Conservation (phyloP, 2,888 invertebrate genomes). For the Sinodicranocentrus sp. region DNA sequence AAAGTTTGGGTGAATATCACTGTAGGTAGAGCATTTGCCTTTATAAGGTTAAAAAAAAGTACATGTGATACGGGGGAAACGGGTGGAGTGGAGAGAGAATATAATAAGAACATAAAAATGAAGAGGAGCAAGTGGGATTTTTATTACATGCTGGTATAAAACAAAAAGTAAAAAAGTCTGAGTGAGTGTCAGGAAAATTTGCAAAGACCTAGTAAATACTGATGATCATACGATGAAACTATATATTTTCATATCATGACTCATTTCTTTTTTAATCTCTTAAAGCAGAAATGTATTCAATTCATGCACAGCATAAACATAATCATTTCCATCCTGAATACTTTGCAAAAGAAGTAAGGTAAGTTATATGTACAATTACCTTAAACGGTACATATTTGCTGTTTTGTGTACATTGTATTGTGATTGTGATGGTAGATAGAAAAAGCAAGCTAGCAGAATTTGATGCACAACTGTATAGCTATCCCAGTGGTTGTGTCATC, state of each 20-base stretch:
- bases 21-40: constrained; percentile 6
- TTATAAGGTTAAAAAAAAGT: constrained; percentile 8
- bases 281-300: constrained; percentile 14
- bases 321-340: background rate
- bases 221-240: background rate
- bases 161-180: too few species aligned
- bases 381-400: constrained; percentile 11
- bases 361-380: constrained; percentile 11
- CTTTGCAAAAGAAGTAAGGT: constrained; percentile 2
- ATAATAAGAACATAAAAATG: constrained; percentile 15
- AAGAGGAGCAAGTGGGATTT: constrained; percentile 12
- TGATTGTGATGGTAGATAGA: too few species aligned
- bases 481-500: too few species aligned
- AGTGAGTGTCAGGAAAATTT: background rate
- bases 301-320: background rate
- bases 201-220: background rate
- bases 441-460: too few species aligned
- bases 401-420: too few species aligned
- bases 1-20: background rate
- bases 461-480: too few species aligned
- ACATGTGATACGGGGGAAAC: background rate
- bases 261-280: constrained; percentile 38
- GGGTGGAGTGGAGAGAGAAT: background rate
- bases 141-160: too few species aligned
- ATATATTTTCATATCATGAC: constrained; percentile 33